A percentile compares a stretch with the other conserved stretches of the same genome.
Evolutionary conservation across 2,888 invertebrate species (phyloP).

Genomic region (Caenorhabditis sinica): DNA sequence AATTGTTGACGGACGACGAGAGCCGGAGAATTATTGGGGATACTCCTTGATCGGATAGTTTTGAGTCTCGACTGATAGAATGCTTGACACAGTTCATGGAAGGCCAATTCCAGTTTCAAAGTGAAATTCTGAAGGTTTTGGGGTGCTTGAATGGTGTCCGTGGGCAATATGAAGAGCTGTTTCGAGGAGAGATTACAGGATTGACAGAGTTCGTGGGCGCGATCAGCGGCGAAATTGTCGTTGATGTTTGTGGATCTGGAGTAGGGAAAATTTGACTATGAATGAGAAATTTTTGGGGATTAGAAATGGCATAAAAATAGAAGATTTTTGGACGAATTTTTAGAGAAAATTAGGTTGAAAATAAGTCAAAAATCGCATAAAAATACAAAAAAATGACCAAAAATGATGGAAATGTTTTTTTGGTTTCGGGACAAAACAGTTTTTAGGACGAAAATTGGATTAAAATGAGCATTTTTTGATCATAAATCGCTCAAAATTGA

Average conservation of each 20-base stretch:
- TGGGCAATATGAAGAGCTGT: conserved; percentile 93
- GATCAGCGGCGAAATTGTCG: conserved; percentile 90
- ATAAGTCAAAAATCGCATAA: no score
- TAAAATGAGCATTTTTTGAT: no score
- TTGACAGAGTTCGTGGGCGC: conserved; percentile 92
- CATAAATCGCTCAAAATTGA: no score
- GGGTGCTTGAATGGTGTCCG: not conserved
- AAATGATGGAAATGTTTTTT: no score
- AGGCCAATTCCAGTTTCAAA: conserved; percentile 93
- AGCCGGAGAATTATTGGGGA: conserved; percentile 85
- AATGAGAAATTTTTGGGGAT: not conserved
- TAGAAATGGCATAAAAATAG: no score
- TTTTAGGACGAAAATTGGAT: no score
- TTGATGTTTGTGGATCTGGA: conserved; percentile 81
- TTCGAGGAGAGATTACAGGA: conserved; percentile 95
- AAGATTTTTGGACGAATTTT: no score
- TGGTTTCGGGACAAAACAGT: no score
- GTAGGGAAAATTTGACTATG: no score
- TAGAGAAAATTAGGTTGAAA: no score
- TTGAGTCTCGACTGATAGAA: conserved; percentile 94
- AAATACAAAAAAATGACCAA: no score
- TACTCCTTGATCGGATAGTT: conserved; percentile 77
- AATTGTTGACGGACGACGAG: conserved; percentile 96
- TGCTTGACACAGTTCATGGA: conserved; percentile 93
- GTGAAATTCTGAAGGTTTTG: conserved; percentile 65